Base-by-base conservation (phyloP, 2,888 invertebrate genomes). In the Drosophila multiciliata region DNA sequence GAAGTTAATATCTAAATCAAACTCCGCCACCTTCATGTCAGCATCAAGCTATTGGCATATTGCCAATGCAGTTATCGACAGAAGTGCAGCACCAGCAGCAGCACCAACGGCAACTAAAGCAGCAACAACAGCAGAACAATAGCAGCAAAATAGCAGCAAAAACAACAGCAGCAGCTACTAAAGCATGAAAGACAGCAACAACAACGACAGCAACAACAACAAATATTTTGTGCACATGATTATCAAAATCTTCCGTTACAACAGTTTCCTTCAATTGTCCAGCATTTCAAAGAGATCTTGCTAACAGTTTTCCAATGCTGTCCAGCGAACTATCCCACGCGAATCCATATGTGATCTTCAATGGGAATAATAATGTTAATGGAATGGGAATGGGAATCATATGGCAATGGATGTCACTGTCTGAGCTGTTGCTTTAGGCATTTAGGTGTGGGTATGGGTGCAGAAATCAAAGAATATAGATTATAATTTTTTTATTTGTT, bases 341-440 rank as follows among this genome's bases (percentile, higher is more conserved):
- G 7, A 38, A 17, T 38, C 7, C 17, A 17, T 15, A 15, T 32
- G 20, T 5, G 45, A 63, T 59, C 40, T 32, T 38, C 2, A 20
- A 60, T 15, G 64, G 60, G n/a, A 55, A 62, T 49, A 17, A 45
- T 17, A 20, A 12, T 26, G 38, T 29, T 42, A 70, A 58, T 61
- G 53, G n/a, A 5, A 35, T 29, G 17, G 36, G 20, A 65, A 60
- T 36, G 53, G 33, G 7, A 20, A 54, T 6, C 45, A 59, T n/a
- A 29, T 29, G 29, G 29, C 29, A 80, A 63, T 45, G 50, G 62
- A 3, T 71, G 49, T 53, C 67, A 29, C 6, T 29, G 29, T 29
- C 29, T 29, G 6, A 6, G 29, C 5, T 69, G 65, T 73, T 54
- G 58, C 69, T 74, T 58, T 23, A 83, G 81, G 61, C 69, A 78